Evolutionary conservation across 2,113 vertebrate genomes (phyloP).

Genomic region (Melospiza georgiana): DNA sequence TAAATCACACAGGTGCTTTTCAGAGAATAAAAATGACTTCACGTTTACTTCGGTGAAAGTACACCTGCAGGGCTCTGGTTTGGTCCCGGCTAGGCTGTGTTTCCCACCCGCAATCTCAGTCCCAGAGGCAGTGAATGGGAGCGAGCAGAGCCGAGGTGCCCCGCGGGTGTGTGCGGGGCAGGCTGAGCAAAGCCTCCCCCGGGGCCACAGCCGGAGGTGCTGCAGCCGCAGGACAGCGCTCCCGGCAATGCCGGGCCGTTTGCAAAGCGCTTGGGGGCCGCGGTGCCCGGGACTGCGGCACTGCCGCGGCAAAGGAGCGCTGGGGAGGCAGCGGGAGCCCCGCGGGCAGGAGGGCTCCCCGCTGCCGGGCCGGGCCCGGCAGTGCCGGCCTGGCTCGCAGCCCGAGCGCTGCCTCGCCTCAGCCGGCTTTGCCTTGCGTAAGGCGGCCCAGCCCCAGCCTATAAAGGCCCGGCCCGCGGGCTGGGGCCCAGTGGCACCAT

Average conservation of each 20-base stretch:
- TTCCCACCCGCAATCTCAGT: background rate
- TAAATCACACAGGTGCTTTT: background rate
- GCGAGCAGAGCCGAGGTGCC: background rate
- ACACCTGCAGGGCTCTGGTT: background rate
- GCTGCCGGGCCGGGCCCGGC: background rate
- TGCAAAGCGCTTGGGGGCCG: background rate
- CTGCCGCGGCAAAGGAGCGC: background rate
- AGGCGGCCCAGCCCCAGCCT: background rate
- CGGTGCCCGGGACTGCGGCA: background rate
- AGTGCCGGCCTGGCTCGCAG: background rate
- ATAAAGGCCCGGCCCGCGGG: background rate
- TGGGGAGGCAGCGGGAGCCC: background rate
- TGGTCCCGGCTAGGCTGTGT: background rate
- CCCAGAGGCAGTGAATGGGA: background rate
- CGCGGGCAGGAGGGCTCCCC: background rate
- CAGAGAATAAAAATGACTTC: too few relatives aligned
- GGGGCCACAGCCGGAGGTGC: accelerated
- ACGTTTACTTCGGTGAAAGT: too few relatives aligned
- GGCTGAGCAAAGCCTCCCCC: background rate
- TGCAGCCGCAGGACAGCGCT: background rate
- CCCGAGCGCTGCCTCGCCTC: background rate
- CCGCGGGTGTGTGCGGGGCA: accelerated
- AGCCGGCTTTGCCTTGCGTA: background rate
- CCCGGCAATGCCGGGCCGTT: too few relatives aligned
- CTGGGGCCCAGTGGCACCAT: background rate